Conservation (phyloP, 23 tunicate species). For the Styela plicata region DNA sequence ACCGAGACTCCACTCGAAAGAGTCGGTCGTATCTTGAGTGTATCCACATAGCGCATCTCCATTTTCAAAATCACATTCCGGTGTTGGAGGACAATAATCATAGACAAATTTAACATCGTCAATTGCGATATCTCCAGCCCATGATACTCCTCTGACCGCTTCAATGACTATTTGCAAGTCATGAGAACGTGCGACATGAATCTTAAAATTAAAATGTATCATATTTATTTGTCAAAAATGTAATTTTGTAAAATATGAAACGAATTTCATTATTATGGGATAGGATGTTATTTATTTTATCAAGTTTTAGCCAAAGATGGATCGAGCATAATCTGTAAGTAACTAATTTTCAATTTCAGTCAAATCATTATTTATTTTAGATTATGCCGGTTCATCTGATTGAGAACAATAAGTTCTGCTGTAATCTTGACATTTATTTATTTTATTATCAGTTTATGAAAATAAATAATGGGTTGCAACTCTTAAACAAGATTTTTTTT, state of each 20-base stretch:
- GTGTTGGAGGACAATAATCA: constrained; percentile 75
- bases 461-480: too few species aligned
- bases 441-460: too few species aligned
- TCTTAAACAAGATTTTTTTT: too few species aligned
- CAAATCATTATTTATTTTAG: too few species aligned
- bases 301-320: too few species aligned
- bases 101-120: constrained; percentile 82
- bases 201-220: constrained; percentile 24
- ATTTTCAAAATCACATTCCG: constrained; percentile 89
- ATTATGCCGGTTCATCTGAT: too few species aligned
- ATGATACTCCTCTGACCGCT: constrained; percentile 74
- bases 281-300: too few species aligned
- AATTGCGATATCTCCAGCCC: constrained; percentile 98
- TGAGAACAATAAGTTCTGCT: too few species aligned
- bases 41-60: constrained; percentile 68
- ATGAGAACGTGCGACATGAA: constrained; percentile 57
- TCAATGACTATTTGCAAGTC: constrained; percentile 79
- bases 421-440: too few species aligned
- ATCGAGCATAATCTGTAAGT: too few species aligned
- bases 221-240: background rate
- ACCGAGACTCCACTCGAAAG: constrained; percentile 79
- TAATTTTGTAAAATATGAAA: background rate
- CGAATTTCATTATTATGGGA: too few species aligned
- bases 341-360: too few species aligned
- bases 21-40: constrained; percentile 55